Percentiles rank a stretch among this genome's conserved stretches.
These are phyloP conservation scores for Callimorpha dominula DNA, from an alignment of 2,888 invertebrate genomes.

Conservation along the genomic window DNA sequence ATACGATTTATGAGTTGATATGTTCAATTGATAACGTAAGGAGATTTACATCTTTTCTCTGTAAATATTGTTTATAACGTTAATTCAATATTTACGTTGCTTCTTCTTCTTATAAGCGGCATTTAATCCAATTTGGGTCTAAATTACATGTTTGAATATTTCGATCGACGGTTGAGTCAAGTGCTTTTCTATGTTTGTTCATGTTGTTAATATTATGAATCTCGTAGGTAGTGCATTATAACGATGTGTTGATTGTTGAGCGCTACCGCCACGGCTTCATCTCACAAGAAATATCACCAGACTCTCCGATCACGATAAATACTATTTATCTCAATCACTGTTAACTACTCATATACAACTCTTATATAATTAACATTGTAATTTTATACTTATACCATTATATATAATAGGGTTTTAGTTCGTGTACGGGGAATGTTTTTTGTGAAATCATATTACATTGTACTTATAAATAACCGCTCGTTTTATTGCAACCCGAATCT, in stretches of 20 bases:
- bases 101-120: conserved; percentile 38
- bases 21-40: conserved; percentile 48
- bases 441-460: conserved; percentile 86
- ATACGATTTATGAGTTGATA: conserved; percentile 69
- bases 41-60: conserved; percentile 54
- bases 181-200: conserved; percentile 61
- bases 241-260: conserved; percentile 55
- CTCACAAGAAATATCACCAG: conserved; percentile 48
- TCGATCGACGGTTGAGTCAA: conserved; percentile 48
- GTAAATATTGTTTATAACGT: conserved; percentile 60
- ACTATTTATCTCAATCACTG: conserved; percentile 80
- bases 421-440: conserved; percentile 83
- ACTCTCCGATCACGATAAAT: conserved; percentile 52
- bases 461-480: conserved; percentile 84
- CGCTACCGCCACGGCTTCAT: conserved; percentile 73
- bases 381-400: conserved; percentile 84
- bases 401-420: conserved; percentile 82
- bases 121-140: conserved; percentile 25
- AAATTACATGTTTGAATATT: conserved; percentile 49
- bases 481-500: conserved; percentile 68
- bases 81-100: conserved; percentile 51
- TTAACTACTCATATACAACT: conserved; percentile 77
- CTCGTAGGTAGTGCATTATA: conserved; percentile 69
- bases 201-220: conserved; percentile 72
- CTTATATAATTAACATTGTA: conserved; percentile 76